Evolutionary conservation across 2,797 vertebrate species (phyloP), one percentile per base, ranked within the genome.

Genomic region (Molossus molossus): DNA sequence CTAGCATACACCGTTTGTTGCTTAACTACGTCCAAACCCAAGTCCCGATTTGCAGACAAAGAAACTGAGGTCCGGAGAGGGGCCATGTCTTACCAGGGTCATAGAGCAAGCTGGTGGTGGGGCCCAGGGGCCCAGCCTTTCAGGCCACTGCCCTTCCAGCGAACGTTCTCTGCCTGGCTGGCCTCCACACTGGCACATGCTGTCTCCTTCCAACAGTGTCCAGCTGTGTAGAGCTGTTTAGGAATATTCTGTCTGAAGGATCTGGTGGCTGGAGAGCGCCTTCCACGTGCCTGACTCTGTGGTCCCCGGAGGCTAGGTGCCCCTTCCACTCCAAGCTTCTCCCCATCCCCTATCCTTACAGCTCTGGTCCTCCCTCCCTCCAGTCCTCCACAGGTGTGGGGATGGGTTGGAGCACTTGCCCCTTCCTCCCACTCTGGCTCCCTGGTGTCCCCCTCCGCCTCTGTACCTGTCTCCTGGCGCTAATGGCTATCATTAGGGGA

Each of bases 381-480:
- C 21, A 37, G 45, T 55, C 62, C 29, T 45, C 40, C 29, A 17
- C 21, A 76, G 77, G 57, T 17, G 12, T 0, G 3, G 18, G 37
- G 25, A 17, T 12, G 27, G 58, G 17, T 13, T 33, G 23, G 40
- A 73, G 17, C 57, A 69, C 27, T 33, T 70, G 57, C 1, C 23
- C 21, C 48, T 55, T 81, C 37, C 33, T 17, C 25, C 12, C 4
- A 23, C 9, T 67, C 29, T 57, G 9, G 75, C 25, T 23, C 37
- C 40, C 6, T 50, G 40, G 53, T 17, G 3, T 15, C 18, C 12
- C 37, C 25, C 33, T 53, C 77, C 15, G 1, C 50, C 64, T 82
- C 92, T 69, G 70, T 33, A 77, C 77, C 90, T 79, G 96, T 84
- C 33, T 92, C 33, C 53, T 90, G 77, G 55, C 0, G 37, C 65